Conservation (phyloP, 2,113 vertebrate species). For the Morone saxatilis region DNA sequence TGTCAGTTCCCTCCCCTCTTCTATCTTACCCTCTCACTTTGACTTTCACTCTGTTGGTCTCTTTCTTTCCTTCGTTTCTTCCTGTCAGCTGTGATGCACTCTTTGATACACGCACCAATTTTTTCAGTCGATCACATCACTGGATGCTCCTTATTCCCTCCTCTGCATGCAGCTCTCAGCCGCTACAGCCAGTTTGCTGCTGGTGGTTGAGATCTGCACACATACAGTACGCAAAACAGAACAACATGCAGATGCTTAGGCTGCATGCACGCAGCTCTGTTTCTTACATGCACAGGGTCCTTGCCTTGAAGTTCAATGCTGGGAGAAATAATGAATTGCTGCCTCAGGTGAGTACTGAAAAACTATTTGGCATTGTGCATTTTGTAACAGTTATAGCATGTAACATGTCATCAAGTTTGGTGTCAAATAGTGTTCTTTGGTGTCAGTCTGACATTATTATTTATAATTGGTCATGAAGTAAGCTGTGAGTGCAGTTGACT, state of each 20-base stretch:
- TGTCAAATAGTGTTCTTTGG: neutral
- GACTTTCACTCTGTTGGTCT: slow-evolving; percentile 55
- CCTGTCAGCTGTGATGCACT: slow-evolving; percentile 59
- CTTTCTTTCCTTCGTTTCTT: slow-evolving; percentile 47
- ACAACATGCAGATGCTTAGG: slow-evolving; percentile 42
- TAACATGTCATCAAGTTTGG: slow-evolving; percentile 14
- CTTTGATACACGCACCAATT: slow-evolving; percentile 62
- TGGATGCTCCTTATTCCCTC: slow-evolving; percentile 73
- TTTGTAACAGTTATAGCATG: neutral
- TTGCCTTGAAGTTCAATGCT: slow-evolving; percentile 55
- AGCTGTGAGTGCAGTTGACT: neutral
- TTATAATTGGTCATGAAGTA: slow-evolving; percentile 15
- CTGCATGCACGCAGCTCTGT: slow-evolving; percentile 15
- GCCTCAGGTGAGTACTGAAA: slow-evolving; percentile 76
- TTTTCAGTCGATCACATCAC: slow-evolving; percentile 62
- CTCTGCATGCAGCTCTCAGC: slow-evolving; percentile 79
- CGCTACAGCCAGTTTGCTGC: slow-evolving; percentile 70
- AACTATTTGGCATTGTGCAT: slow-evolving; percentile 5
- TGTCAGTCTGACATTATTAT: neutral
- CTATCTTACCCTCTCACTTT: slow-evolving; percentile 15
- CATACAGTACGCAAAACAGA: slow-evolving; percentile 24
- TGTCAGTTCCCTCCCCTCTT: neutral
- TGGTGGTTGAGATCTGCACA: slow-evolving; percentile 61
- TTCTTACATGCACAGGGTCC: slow-evolving; percentile 18
- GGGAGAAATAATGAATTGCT: slow-evolving; percentile 76